These are phyloP conservation scores for Adelphocoris suturalis DNA, from an alignment of 2,888 invertebrate species.

Conservation along the genomic window DNA sequence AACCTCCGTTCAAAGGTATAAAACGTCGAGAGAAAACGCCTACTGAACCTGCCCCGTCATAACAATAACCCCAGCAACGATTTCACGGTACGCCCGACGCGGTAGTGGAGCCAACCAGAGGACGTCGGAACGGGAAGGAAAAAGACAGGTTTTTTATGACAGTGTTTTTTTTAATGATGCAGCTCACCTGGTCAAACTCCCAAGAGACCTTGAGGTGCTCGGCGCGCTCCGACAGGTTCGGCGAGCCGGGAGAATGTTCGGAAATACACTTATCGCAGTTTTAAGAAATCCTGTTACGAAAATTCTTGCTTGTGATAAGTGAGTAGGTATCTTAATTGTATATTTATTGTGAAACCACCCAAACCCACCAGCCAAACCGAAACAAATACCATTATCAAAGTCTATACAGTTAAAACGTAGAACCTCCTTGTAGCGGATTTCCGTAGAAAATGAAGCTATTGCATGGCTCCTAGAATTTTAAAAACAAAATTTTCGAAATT, in stretches of 20 bases:
- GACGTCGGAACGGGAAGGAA: slow-evolving; percentile 27
- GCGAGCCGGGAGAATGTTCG: neutral
- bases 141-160: neutral
- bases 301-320: too few species aligned
- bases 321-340: too few species aligned
- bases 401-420: too few species aligned
- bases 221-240: neutral
- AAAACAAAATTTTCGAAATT: too few species aligned
- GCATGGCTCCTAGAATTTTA: too few species aligned
- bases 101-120: neutral
- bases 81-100: slow-evolving; percentile 23
- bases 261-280: neutral
- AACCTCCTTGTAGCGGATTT: too few species aligned
- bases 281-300: too few species aligned
- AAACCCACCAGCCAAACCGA: too few species aligned
- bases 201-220: neutral
- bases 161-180: neutral
- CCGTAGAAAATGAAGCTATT: too few species aligned
- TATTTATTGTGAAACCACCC: too few species aligned
- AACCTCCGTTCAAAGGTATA: neutral
- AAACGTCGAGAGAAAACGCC: neutral
- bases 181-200: slow-evolving; percentile 21
- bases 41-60: neutral
- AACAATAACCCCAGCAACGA: neutral
- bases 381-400: too few species aligned